Conservation (phyloP, 2,888 invertebrate genomes). For the Stratiomys singularior region DNA sequence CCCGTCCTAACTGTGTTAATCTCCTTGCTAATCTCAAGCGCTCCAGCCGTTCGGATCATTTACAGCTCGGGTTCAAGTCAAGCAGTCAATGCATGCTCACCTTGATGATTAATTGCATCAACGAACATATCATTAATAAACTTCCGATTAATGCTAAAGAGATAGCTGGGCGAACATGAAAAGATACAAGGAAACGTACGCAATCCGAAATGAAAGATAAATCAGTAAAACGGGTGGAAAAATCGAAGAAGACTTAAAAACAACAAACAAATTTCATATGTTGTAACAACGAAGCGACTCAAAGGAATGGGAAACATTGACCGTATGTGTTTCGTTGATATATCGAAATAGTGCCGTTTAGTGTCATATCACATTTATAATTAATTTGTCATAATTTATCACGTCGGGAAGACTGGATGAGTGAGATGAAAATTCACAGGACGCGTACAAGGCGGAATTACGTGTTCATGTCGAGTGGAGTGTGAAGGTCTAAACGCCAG, state of each 20-base stretch:
- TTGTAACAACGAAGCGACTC: background rate
- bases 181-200: background rate
- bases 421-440: constrained; percentile 26
- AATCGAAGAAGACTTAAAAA: constrained; percentile 27
- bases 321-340: constrained; percentile 39
- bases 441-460: constrained; percentile 16
- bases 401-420: constrained; percentile 20
- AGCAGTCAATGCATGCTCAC: constrained; percentile 47
- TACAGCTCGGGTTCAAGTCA: constrained; percentile 4
- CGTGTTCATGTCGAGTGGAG: background rate
- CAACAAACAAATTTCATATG: constrained; percentile 1
- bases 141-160: constrained; percentile 38
- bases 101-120: constrained; percentile 48
- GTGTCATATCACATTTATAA: constrained; percentile 53
- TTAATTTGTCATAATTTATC: constrained; percentile 54
- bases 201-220: background rate
- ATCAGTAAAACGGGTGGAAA: background rate
- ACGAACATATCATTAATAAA: constrained; percentile 48
- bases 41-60: background rate
- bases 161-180: background rate
- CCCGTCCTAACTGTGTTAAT: no score
- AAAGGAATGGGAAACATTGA: background rate
- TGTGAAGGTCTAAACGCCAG: background rate
- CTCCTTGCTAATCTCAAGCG: no score
- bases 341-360: constrained; percentile 53